A percentile compares a stretch with the other conserved stretches of the same genome.
These are phyloP conservation scores for Leptopilina boulardi DNA, from an alignment of 1,140 invertebrate species.

Conservation along the genomic window DNA sequence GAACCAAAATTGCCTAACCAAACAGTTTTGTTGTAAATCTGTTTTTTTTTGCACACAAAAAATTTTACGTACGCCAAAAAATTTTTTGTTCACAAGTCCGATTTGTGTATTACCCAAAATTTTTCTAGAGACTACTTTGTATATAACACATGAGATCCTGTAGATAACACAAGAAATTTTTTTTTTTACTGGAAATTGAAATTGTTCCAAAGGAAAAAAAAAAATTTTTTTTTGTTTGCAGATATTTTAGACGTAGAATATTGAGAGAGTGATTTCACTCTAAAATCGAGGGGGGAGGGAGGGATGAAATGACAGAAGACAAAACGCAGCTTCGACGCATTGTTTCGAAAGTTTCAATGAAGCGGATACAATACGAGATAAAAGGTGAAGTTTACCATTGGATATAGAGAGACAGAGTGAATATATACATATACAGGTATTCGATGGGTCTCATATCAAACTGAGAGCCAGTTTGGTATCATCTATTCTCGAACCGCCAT, in stretches of 20 bases:
- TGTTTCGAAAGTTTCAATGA: constrained; percentile 53
- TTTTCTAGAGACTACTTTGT: too few relatives aligned
- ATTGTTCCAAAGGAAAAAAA: neutral
- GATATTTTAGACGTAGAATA: neutral
- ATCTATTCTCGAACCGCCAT: constrained; percentile 12
- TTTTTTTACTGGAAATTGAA: too few relatives aligned
- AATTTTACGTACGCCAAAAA: too few relatives aligned
- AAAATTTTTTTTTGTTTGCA: constrained; percentile 17
- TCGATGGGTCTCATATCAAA: constrained; percentile 18
- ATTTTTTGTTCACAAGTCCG: too few relatives aligned
- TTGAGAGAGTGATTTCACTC: neutral
- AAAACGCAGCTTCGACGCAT: constrained; percentile 56
- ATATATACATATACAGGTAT: constrained; percentile 3
- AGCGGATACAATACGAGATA: constrained; percentile 50
- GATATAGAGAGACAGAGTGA: constrained; percentile 5
- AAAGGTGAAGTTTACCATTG: constrained; percentile 37
- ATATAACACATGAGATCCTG: too few relatives aligned
- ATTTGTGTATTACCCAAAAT: too few relatives aligned
- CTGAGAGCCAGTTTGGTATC: constrained; percentile 20
- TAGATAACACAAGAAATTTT: too few relatives aligned
- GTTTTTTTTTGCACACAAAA: too few relatives aligned
- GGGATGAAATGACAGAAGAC: constrained; percentile 47
- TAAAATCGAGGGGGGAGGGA: constrained; percentile 28
- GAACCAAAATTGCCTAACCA: too few relatives aligned
- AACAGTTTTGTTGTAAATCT: too few relatives aligned